Evolutionary conservation across 2,888 invertebrate genomes (phyloP).

Genomic region (Chalcosyrphus nemorum): DNA sequence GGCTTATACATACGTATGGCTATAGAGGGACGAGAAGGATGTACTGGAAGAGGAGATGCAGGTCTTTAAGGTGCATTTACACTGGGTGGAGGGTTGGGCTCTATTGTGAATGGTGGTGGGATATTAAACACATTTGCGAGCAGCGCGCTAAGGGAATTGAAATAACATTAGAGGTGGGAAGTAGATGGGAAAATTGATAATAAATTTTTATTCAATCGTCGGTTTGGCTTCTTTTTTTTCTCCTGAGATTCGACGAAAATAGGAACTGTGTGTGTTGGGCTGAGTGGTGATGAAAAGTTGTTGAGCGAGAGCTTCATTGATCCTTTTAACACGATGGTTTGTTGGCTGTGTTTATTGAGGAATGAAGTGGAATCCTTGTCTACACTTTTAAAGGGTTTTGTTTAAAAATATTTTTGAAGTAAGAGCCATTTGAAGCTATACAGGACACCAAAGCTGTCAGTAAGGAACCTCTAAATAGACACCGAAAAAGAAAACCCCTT

Average conservation of each 20-base stretch:
- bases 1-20: conserved; percentile 15
- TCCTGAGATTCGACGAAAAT: background rate
- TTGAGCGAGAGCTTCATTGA: background rate
- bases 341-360: background rate
- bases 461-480: no score
- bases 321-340: background rate
- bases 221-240: background rate
- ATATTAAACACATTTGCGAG: conserved; percentile 39
- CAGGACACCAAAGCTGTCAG: no score
- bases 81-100: background rate
- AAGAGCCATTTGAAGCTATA: no score
- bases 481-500: no score
- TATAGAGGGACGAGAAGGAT: conserved; percentile 7
- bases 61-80: conserved; percentile 43
- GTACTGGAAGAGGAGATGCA: background rate
- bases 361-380: background rate
- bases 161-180: conserved; percentile 10
- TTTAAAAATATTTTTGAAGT: background rate
- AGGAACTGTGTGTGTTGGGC: background rate
- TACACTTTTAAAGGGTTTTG: background rate
- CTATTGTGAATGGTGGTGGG: background rate
- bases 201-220: conserved; percentile 26
- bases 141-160: conserved; percentile 11
- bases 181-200: conserved; percentile 28
- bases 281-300: background rate